Base-by-base conservation (phyloP, 2,888 invertebrate genomes). In the Tipula helvola region DNA sequence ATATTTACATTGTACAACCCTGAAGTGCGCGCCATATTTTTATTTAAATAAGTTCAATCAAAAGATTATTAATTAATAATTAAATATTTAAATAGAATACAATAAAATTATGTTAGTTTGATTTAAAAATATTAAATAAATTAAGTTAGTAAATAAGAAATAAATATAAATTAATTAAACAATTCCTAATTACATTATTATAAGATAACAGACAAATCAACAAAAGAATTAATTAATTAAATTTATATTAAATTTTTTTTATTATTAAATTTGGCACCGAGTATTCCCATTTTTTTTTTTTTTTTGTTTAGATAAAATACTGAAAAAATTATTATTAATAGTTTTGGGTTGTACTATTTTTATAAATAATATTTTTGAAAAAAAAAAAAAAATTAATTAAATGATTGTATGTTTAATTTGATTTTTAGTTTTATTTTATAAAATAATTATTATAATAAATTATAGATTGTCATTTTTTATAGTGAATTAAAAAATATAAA, bases 1-100 rank as follows among this genome's bases (percentile, higher is more conserved):
- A 16, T 84, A 84, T 84, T 84, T 84, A 84, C 84, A 84, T 84
- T 39, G 84, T 84, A 84, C 84, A 84, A 84, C 84, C 84, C 84
- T 84, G 41, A 84, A 84, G 36, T 84, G 39, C 84, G 71, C 71
- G 71, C 71, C 71, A 71, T 28, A 28, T 71, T 71, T 71, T 44
- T 44, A 28, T 71, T 28, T 71, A 28, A 71, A 71, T 71, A 28
- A 71, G 28, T 71, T 71, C 18, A 12, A 71, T 71, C 12, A 57
- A 18, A 57, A 57, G 7, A 16, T 57, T 16, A 4, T 57, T 8
- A 57, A 12, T 52, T 28, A 71, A n/a, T n/a, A 71, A 71, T 71
- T 71, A 71, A 10, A 71, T 71, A 28, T 71, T 71, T 71, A 28
- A 71, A 71, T 71, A 71, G 28, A 71, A 71, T 52, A 16, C 5